Evolutionary conservation across 2,797 vertebrate genomes (phyloP).

Genomic region (Thunnus albacares): DNA sequence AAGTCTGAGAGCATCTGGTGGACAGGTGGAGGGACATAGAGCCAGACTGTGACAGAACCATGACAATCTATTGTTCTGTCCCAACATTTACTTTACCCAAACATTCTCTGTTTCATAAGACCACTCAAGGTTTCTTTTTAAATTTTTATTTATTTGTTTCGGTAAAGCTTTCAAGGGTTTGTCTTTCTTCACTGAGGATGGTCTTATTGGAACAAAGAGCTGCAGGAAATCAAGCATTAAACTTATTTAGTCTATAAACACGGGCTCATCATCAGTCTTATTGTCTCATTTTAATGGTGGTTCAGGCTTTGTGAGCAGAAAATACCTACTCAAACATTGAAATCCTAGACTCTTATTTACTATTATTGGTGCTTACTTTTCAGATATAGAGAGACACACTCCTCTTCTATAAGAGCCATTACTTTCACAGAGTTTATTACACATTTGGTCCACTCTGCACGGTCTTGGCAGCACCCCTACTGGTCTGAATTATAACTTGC

Average conservation of each 20-base stretch:
- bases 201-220: background rate
- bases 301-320: background rate
- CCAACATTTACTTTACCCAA: too few relatives aligned
- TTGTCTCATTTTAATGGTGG: background rate
- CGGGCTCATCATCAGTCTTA: background rate
- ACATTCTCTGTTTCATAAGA: too few relatives aligned
- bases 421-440: background rate
- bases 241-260: background rate
- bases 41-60: too few relatives aligned
- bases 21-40: too few relatives aligned
- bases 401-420: too few relatives aligned
- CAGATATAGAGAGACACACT: background rate
- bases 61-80: too few relatives aligned
- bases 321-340: background rate
- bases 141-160: too few relatives aligned
- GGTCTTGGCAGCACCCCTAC: conserved; percentile 48
- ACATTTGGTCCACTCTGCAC: background rate
- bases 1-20: too few relatives aligned
- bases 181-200: too few relatives aligned
- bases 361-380: background rate
- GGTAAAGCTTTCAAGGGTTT: too few relatives aligned
- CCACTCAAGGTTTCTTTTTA: too few relatives aligned
- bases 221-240: background rate
- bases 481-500: conserved; percentile 19
- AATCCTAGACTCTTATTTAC: background rate